Base-by-base conservation (phyloP, 2,888 invertebrate species). In the Bugula neritina region DNA sequence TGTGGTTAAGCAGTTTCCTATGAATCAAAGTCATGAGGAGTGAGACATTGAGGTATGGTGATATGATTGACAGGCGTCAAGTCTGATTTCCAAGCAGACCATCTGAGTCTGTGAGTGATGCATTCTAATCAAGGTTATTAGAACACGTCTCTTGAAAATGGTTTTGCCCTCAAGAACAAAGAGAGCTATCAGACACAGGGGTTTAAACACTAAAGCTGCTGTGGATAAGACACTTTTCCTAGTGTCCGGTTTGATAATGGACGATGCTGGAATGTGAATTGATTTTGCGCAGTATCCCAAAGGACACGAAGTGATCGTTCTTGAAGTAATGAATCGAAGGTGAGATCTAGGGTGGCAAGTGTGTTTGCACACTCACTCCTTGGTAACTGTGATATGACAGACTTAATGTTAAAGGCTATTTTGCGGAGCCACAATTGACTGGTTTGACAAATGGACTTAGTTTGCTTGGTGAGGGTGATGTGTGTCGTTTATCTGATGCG, bases 211-310 rank as follows among this genome's bases (percentile, higher is more conserved):
- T 21, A 75, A 54, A 21, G 72, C 57, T 21, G 76, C 71, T 13
- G 73, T 72, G 13, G 76, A 76, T 23, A 77, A 72, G 1, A 76
- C 63, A 23, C 74, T 73, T 23, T 77, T 71, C 43, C 74, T 73
- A 1, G 75, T 76, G n/a, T 54, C 35, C 52, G 74, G 74, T 29
- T 63, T 73, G 17, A 74, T 69, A 35, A 25, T 29, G n/a, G 58
- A 5, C 63, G 29, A 1, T 74, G 71, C 3, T 54, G 34, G 71
- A 75, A 75, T 1, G 58, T n/a, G 29, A 77, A 73, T 1, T 43
- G 31, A 69, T 78, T 78, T 17, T 35, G 21, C n/a, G 73, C 71
- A 25, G 74, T 57, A 54, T 72, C 54, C 78, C 78, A 78, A 1
- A n/a, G 25, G 10, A 78, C 54, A 13, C 78, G 76, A 27, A 78